phyloP scores from a whole-genome alignment of 1,140 invertebrate species.

The Polypedilum vanderplanki region DNA sequence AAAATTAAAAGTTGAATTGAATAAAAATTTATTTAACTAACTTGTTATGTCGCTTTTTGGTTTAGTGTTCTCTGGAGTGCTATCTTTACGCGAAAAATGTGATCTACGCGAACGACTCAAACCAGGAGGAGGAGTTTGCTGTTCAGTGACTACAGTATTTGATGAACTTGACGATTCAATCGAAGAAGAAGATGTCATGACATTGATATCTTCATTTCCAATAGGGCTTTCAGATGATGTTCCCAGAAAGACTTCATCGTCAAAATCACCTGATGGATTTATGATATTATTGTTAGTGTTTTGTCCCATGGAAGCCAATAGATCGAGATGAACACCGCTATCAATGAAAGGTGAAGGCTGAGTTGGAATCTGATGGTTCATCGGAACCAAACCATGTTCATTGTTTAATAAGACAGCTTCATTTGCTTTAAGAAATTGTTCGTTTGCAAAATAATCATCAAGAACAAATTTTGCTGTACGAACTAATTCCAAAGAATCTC shows the following conservation, averaged over 20 bases:
- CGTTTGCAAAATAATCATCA: slow-evolving; percentile 67
- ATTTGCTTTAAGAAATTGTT: slow-evolving; percentile 41
- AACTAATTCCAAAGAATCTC: slow-evolving; percentile 72
- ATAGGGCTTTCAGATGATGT: background rate
- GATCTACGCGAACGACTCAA: slow-evolving; percentile 42
- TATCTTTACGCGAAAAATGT: slow-evolving; percentile 44
- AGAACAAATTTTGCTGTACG: slow-evolving; percentile 76
- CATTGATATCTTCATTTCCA: background rate
- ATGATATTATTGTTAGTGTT: background rate
- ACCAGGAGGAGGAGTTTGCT: slow-evolving; percentile 36
- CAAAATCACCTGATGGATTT: slow-evolving; percentile 36
- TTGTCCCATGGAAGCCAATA: slow-evolving; percentile 32
- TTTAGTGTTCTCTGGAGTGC: slow-evolving; percentile 36
- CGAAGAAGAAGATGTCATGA: background rate
- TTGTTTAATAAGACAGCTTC: slow-evolving; percentile 43
- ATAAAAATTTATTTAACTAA: background rate
- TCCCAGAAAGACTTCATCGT: slow-evolving; percentile 41
- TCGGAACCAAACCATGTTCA: slow-evolving; percentile 32
- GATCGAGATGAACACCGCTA: slow-evolving; percentile 42
- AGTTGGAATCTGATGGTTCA: slow-evolving; percentile 31
- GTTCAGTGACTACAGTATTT: slow-evolving; percentile 3
- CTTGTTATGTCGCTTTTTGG: background rate
- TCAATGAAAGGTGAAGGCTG: slow-evolving; percentile 37
- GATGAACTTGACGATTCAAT: slow-evolving; percentile 21
- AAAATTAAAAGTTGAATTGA: background rate